Conservation (phyloP, 2,113 vertebrate genomes). For the Pan paniscus region DNA sequence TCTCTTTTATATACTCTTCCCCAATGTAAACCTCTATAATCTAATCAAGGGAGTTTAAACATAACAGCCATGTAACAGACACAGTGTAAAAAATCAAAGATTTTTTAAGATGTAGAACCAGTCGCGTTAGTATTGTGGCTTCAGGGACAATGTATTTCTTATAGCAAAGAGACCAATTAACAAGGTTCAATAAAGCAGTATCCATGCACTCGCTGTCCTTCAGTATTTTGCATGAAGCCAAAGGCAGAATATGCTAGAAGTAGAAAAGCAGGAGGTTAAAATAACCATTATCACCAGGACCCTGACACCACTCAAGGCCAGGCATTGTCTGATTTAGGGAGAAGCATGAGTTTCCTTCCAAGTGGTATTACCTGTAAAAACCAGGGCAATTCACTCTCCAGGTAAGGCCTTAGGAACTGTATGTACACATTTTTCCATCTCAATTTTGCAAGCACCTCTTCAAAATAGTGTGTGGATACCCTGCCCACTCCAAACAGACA, state of each 20-base stretch:
- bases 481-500: background rate
- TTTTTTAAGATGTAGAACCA: slow-evolving; percentile 12
- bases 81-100: background rate
- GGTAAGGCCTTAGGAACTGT: background rate
- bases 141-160: background rate
- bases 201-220: background rate
- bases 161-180: background rate
- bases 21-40: background rate
- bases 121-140: background rate
- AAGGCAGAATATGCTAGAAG: background rate
- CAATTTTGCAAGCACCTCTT: background rate
- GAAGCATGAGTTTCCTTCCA: background rate
- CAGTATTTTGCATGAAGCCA: background rate
- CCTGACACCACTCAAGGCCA: background rate
- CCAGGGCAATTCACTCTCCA: background rate
- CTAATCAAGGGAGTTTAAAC: background rate
- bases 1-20: background rate
- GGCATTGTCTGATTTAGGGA: background rate
- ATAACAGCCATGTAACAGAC: background rate
- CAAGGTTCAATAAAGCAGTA: background rate
- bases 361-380: background rate
- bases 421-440: background rate
- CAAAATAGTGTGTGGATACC: background rate
- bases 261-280: background rate
- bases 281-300: background rate